Base-by-base conservation (phyloP, 2,888 invertebrate genomes). In the Melanostoma mellinum region DNA sequence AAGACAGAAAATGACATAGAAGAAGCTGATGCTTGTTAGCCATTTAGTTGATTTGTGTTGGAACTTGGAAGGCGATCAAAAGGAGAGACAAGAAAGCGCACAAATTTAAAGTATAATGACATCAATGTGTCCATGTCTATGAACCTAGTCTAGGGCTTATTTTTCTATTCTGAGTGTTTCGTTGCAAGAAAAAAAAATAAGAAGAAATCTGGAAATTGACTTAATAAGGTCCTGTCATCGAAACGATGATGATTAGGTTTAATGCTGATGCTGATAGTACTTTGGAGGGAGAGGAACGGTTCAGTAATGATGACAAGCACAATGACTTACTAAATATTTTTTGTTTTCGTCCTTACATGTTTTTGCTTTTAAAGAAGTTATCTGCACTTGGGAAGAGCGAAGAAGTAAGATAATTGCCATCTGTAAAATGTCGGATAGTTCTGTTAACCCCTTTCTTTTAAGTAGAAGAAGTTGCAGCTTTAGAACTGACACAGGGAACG, bases 11-110 rank as follows among this genome's bases (percentile, higher is more conserved):
- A 72, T 53, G n/a, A 35, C 53, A 53, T 5, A 38, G 58, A 52
- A 52, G 33, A 55, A 65, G 9, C 20, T 30, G 33, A 48, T 63
- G n/a, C n/a, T n/a, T n/a, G n/a, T n/a, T n/a, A n/a, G n/a, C n/a
- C n/a, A n/a, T n/a, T n/a, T 10, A 40, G 33, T 48, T 4, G 67
- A 50, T 61, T 56, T 42, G 56, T 56, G 68, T 67, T 67, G 40
- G n/a, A n/a, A n/a, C n/a, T n/a, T n/a, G n/a, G 53, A 60, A 10
- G 58, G 48, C 42, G 42, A 69, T 71, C 75, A 71, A 72, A 76
- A 72, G 60, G 72, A 81, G 10, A 48, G n/a, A 53, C 30, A 20
- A 30, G 40, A 38, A 32, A 5, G 10, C 6, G 10, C 6, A 44
- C 36, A 63, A 71, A 58, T 20, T 40, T 52, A 40, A 42, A 60